Base-by-base conservation (phyloP, 64 coral and sea anemone species). In the Dendrophyllia cribrosa region DNA sequence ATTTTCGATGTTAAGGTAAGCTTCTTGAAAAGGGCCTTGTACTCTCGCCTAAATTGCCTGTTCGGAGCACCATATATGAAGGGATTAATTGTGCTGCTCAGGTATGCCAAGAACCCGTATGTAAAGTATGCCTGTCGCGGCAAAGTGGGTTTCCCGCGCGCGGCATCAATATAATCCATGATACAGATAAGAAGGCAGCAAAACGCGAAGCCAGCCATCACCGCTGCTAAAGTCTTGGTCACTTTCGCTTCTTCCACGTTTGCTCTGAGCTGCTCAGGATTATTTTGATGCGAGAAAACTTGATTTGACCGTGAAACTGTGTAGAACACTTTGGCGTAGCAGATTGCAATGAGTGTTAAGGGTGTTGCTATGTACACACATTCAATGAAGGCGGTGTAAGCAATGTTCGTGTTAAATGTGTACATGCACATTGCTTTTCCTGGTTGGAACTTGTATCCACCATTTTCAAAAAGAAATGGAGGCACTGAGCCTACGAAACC, bases 61-160 rank as follows among this genome's bases (percentile, higher is more conserved):
- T 87, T 90, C 21, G 74, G 69, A 11, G 74, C 66, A 48, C 87
- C 87, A 51, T 90, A 94, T 51, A 94, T 94, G 46, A 94, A 83
- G 1, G 92, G 86, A 56, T 94, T 94, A 9, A 89, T 79, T 34
- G 87, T 89, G 58, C 92, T 94, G 19, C 85, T 88, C 59, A 94
- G 51, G 14, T 89, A 94, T 9, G 51, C 87, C 53, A 89, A 25
- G 34, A 81, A 94, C 61, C 55, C 77, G 70, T 89, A 94, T 58
- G 72, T 76, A 3, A 94, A 21, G 44, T 94, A 94, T 4, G 73
- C 77, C 26, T 89, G 86, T 75, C 92, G 68, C 43, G 85, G 92
- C 14, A 89, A 72, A 16, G 70, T 94, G 6, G 75, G 64, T 52
- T 89, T 6, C 6, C 92, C 87, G 20, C 79, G 63, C 45, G 72